phyloP scores from a whole-genome alignment of 2,797 vertebrate species.

The Lepilemur septentrionalis region DNA sequence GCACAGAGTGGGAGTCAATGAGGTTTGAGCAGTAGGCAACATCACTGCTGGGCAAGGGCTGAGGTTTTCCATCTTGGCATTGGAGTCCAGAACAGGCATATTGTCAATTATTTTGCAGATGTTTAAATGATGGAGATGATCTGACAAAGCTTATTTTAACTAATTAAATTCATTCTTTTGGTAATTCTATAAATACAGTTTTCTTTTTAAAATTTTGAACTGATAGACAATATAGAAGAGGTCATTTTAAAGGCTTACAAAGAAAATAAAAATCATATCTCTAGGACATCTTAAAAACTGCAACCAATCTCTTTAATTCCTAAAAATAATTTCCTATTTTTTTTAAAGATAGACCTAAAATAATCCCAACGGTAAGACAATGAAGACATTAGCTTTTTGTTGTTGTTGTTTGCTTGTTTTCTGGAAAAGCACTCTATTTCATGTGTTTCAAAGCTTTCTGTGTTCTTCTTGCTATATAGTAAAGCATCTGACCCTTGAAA shows the following conservation, averaged over 20 bases:
- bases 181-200: background rate
- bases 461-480: background rate
- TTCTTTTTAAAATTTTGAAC: background rate
- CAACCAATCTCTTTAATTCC: background rate
- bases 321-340: background rate
- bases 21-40: no score
- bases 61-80: background rate
- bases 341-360: background rate
- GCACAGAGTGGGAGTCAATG: background rate
- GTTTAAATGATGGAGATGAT: background rate
- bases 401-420: background rate
- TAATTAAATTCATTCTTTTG: conserved; percentile 1
- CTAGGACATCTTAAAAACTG: background rate
- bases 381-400: background rate
- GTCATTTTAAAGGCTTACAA: background rate
- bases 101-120: background rate
- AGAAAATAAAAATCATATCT: background rate
- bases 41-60: background rate
- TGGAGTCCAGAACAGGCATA: background rate
- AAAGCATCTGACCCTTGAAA: background rate
- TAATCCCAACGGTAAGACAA: background rate
- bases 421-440: background rate
- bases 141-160: background rate
- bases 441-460: background rate
- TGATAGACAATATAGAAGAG: background rate